Evolutionary conservation across 2,888 invertebrate species (phyloP), one percentile per base, ranked within the genome.

Genomic region (Cephus sareptanus): DNA sequence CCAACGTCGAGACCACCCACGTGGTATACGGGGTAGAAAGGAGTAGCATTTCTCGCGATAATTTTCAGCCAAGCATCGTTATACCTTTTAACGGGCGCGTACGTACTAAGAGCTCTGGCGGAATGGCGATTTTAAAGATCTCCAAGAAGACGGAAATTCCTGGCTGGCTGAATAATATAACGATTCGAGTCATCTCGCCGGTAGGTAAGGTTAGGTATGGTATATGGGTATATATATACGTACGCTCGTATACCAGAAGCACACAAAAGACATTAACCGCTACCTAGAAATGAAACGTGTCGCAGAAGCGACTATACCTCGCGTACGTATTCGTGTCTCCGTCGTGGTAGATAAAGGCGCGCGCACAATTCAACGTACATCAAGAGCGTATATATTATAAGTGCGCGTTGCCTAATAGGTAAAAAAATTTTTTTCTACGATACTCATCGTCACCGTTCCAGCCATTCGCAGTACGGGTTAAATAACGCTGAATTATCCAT

Each of bases 401-500:
- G 23, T 9, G 9, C 56, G 56, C 9, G 71, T 71, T 34, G 71
- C 31, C 71, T 71, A 71, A 71, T 71, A 71, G 31, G 31, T 23
- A 33, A 9, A 12, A 11, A 4, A 31, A 4, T 80, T 79, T 81
- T 76, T 76, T 73, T 76, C 79, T 56, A 77, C 81, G 80, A 83
- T 82, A 83, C 78, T 78, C 68, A 83, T 76, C 78, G 79, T 76
- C 73, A 83, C 79, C 81, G 83, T 80, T 83, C 82, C 80, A 81
- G 80, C 81, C 80, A 78, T 80, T 79, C 81, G 77, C 81, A 78
- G 83, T 84, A 85, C 83, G 83, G 83, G 86, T 84, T 85, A 84
- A 87, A 86, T 84, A 85, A 87, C 86, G 86, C 84, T 87, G 86
- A 87, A 88, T 87, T 87, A 87, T 88, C 88, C 85, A 83, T 84